These are phyloP conservation scores for Corynorhinus townsendii DNA, from an alignment of 2,113 vertebrate species.

Conservation along the genomic window DNA sequence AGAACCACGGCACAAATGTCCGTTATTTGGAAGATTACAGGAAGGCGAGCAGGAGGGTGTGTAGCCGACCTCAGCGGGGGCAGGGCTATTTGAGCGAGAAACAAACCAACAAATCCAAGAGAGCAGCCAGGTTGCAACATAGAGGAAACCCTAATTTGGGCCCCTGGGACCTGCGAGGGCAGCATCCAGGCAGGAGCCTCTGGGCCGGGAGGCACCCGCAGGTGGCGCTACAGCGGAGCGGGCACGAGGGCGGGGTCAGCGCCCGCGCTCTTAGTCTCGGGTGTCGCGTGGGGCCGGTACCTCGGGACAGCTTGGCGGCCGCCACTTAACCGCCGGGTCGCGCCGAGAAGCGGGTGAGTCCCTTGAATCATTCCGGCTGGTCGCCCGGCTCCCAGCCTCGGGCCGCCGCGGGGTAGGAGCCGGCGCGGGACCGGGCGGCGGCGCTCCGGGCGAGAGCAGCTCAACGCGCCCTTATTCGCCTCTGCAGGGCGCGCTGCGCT, in stretches of 20 bases:
- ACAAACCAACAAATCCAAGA: background rate
- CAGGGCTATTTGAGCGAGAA: too few relatives aligned
- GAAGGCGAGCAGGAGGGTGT: accelerated
- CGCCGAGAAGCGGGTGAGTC: slow-evolving; percentile 53
- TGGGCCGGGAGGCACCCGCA: background rate
- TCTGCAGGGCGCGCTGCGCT: background rate
- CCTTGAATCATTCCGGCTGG: too few relatives aligned
- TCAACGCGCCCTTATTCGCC: accelerated
- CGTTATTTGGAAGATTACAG: accelerated
- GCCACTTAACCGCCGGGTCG: background rate
- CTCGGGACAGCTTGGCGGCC: accelerated
- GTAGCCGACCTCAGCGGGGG: background rate
- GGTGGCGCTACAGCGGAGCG: background rate
- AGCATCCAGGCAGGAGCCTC: accelerated
- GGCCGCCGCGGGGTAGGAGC: background rate
- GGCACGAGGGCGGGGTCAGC: background rate
- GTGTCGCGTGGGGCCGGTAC: background rate
- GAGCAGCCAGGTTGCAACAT: background rate
- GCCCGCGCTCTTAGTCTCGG: accelerated
- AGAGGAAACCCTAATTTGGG: background rate
- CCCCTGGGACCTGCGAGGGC: accelerated
- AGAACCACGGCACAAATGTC: background rate
- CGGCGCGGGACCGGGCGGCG: background rate
- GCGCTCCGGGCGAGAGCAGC: background rate
- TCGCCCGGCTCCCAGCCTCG: background rate